Evolutionary conservation across 2,888 invertebrate genomes (phyloP), one percentile per base, ranked within the genome.

Genomic region (Perdita meconis): DNA sequence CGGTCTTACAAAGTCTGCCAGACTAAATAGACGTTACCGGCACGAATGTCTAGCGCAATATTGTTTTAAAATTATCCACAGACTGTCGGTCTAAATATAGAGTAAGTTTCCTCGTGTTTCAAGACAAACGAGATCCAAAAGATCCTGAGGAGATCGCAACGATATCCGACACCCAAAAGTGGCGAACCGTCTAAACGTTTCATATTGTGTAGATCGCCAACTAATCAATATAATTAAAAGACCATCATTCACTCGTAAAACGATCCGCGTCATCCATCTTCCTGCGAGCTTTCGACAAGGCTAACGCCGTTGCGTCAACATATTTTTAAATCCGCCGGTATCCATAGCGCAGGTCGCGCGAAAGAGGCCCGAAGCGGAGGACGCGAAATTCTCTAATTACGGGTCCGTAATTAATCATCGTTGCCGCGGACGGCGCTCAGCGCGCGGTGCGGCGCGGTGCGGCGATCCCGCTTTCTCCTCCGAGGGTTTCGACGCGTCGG

Each of bases 371-470:
- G 22, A 73, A 12, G 13, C n/a, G n/a, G 5, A 16, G 13, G 2
- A 30, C 42, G 50, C 59, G 67, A 47, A 79, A 69, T 79, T 69
- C 68, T 65, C 63, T 65, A 83, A 83, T 80, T 80, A 75, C 70
- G 42, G 16, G 40, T 10, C 36, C 34, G 75, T 50, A 70, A 83
- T 83, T 75, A 75, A 83, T 83, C 83, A 80, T 75, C 55, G 56
- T 66, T 30, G 19, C n/a, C 22, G n/a, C n/a, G n/a, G n/a, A n/a
- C n/a, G n/a, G n/a, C n/a, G n/a, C n/a, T n/a, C n/a, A n/a, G n/a
- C n/a, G n/a, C 16, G 19, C 40, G 26, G 3, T 34, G 36, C 56
- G 34, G 12, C 19, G 16, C 36, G 55, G 8, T 19, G 47, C 13
- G 22, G 6, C 26, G 19, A 34, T 47, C 38, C n/a, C 34, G 79